Evolutionary conservation across 2,888 invertebrate genomes (phyloP).

Genomic region (Trisateles emortualis): DNA sequence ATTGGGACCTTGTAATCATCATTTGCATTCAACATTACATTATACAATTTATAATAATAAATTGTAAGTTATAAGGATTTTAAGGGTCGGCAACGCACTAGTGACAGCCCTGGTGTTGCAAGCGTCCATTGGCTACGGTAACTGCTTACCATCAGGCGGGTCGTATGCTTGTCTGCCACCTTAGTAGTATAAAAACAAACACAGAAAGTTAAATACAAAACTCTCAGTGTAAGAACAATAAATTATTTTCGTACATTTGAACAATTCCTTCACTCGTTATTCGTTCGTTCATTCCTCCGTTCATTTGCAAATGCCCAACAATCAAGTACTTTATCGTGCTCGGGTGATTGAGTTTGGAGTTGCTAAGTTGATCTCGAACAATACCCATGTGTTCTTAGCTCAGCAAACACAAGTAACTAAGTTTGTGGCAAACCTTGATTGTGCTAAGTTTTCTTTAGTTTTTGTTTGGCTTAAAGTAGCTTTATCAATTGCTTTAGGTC

Average conservation of each 20-base stretch:
- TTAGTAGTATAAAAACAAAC: too few species aligned
- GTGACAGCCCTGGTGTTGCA: too few species aligned
- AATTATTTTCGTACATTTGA: conserved; percentile 32
- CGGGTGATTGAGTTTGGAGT: conserved; percentile 46
- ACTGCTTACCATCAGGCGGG: too few species aligned
- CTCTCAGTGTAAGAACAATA: conserved; percentile 28
- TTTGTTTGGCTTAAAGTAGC: conserved; percentile 14
- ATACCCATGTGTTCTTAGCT: conserved; percentile 51
- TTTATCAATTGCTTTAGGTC: conserved; percentile 9
- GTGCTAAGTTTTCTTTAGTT: conserved; percentile 38
- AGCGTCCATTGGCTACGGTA: too few species aligned
- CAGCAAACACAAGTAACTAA: conserved; percentile 39
- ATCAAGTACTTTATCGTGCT: conserved; percentile 36
- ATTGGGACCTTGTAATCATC: too few species aligned
- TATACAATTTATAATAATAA: too few species aligned
- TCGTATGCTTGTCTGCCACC: too few species aligned
- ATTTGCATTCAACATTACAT: too few species aligned
- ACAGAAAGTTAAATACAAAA: conserved; percentile 15
- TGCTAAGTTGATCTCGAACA: conserved; percentile 53
- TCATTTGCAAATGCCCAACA: conserved; percentile 43
- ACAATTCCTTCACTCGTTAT: conserved; percentile 8
- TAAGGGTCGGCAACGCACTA: too few species aligned
- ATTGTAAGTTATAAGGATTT: too few species aligned
- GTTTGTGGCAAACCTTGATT: conserved; percentile 37
- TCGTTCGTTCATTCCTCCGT: conserved; percentile 19